Percentiles rank a stretch among this genome's conserved stretches.
phyloP scores from a whole-genome alignment of 2,113 vertebrate species.

The Syngnathoides biaculeatus region DNA sequence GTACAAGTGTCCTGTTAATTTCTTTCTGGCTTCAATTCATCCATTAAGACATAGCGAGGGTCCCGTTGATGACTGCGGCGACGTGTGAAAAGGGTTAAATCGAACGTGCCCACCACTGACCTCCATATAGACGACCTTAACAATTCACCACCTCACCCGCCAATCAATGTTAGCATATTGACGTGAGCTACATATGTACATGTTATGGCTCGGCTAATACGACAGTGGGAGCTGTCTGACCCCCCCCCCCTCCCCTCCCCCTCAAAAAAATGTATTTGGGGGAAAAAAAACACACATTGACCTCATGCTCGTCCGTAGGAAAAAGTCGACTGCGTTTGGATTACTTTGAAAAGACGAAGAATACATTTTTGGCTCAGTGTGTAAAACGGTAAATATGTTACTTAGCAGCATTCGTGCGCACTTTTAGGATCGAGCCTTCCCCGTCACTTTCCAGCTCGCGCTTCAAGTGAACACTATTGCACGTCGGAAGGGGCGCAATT shows the following conservation, averaged over 20 bases:
- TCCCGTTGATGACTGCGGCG: slow-evolving; percentile 27
- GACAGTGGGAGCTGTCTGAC: slow-evolving; percentile 2
- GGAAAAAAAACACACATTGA: slow-evolving; percentile 55
- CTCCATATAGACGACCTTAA: slow-evolving; percentile 29
- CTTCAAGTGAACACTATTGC: slow-evolving; percentile 46
- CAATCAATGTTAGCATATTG: slow-evolving; percentile 24
- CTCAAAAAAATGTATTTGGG: too few relatives aligned
- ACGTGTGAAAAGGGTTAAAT: slow-evolving; percentile 16
- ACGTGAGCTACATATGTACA: slow-evolving; percentile 37
- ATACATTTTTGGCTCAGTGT: slow-evolving; percentile 65
- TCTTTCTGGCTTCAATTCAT: background rate
- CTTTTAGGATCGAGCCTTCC: slow-evolving; percentile 17
- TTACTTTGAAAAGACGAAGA: slow-evolving; percentile 56
- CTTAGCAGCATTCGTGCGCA: slow-evolving; percentile 67
- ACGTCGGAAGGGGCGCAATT: slow-evolving; percentile 39
- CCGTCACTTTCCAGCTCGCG: too few relatives aligned
- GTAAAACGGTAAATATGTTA: slow-evolving; percentile 60
- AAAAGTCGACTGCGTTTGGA: slow-evolving; percentile 34
- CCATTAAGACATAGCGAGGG: slow-evolving; percentile 23
- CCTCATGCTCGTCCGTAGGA: slow-evolving; percentile 53
- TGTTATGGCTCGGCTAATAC: slow-evolving; percentile 53
- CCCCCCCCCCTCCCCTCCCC: too few relatives aligned
- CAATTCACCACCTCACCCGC: slow-evolving; percentile 11
- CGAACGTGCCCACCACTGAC: slow-evolving; percentile 38
- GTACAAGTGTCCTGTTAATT: background rate